Evolutionary conservation across 2,888 invertebrate genomes (phyloP), one percentile per base, ranked within the genome.

Genomic region (Strigamia transsilvanica): DNA sequence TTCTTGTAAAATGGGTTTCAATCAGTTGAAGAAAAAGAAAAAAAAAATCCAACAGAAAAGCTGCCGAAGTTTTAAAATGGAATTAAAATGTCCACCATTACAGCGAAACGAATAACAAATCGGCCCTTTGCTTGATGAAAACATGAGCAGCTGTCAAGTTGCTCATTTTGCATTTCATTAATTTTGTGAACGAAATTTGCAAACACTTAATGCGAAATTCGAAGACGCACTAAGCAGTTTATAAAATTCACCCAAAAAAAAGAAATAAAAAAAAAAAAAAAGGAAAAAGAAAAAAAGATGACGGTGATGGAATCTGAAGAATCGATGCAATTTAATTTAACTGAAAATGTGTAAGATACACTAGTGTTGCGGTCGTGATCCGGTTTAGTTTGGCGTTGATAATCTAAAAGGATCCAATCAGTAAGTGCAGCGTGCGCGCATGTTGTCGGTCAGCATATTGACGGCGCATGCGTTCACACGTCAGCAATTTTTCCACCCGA

Each of bases 381-480:
- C 56, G 56, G 56, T 56, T 56, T 56, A 56, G 56, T 56, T 56
- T 56, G 56, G 56, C 56, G 56, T 56, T 56, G 56, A 56, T 56
- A 56, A 56, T 56, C 56, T 56, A 18, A 56, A 56, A 56, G 56
- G 56, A 56, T 56, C 56, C 56, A 56, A 56, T 56, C 56, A 56
- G 56, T 56, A 56, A 18, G 56, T 56, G 56, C 56, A 56, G 56
- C 56, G 18, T 56, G 56, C 56, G 56, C 56, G 56, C n/a, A 56
- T 56, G 56, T 56, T 56, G 56, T 56, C 56, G 56, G 56, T 56
- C 56, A 56, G 56, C 56, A 56, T 56, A 56, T 56, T 56, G 56
- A 56, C 56, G 56, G 56, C 56, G 56, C 56, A 56, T 56, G 56
- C 56, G 56, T 56, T 56, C 56, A 56, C 56, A 56, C 56, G 56